Base-by-base conservation (phyloP, 2,113 vertebrate species). In the Sakesphorus luctuosus region DNA sequence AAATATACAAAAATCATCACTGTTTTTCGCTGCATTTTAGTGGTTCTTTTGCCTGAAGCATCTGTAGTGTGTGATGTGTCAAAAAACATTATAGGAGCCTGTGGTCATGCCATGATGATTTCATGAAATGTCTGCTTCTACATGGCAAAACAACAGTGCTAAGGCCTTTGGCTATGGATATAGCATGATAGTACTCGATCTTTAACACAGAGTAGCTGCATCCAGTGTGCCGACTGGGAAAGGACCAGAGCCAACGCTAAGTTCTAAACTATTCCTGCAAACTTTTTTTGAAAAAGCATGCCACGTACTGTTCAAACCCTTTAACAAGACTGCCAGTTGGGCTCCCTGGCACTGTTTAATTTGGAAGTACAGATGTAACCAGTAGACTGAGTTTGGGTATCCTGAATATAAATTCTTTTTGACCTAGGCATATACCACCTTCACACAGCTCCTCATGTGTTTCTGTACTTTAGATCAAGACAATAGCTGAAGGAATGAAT, bases 371-470 rank as follows among this genome's bases (percentile, higher is more conserved):
- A 74, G 31, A 44, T 47, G 15, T 25, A 85, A 72, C 23, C 77
- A 69, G 16, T 21, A 63, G 35, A 52, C 13, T 47, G 40, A 62
- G 21, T 84, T 78, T 71, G 36, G 38, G 13, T 89, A 25, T 78
- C 6, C 16, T 69, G 44, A 84, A 63, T n/a, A 26, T 52, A 52
- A 55, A 59, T 83, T 75, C 18, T 68, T 91, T 90, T 81, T 58
- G 26, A 84, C 58, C 40, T 62, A 6, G 0, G 1, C 28, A 43
- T 18, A 18, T 0, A 0, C 25, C 16, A 31, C 56, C 25, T 55
- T 93, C 63, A 88, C 71, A 31, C 67, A 66, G 26, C 35, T 88
- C 28, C 38, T 80, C 17, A 61, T 78, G n/a, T 40, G n/a, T 81
- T 90, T 91, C 69, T 36, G 63, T 87, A 33, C 47, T 95, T 93